phyloP scores from a whole-genome alignment of 2,113 vertebrate genomes.

The Gambusia affinis region DNA sequence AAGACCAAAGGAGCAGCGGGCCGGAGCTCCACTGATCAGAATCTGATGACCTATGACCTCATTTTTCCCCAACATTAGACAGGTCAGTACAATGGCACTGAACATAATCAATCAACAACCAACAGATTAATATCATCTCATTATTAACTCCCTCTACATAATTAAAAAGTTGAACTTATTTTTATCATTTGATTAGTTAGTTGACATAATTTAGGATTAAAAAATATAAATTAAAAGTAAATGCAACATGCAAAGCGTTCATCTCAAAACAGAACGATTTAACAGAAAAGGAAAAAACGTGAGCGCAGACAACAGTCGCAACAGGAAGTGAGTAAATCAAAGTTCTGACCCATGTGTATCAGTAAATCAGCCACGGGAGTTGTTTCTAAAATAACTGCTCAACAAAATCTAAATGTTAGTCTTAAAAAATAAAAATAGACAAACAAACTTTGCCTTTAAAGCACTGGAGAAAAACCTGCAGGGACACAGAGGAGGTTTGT shows the following conservation, averaged over 20 bases:
- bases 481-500: neutral
- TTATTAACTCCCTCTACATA: constrained; percentile 59
- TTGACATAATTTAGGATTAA: constrained; percentile 2
- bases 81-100: constrained; percentile 75
- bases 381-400: constrained; percentile 58
- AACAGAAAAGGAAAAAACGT: constrained; percentile 21
- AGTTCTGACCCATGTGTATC: constrained; percentile 56
- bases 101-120: constrained; percentile 72
- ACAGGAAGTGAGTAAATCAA: constrained; percentile 72
- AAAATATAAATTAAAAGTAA: neutral
- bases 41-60: constrained; percentile 75
- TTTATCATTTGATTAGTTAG: constrained; percentile 49
- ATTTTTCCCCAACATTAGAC: constrained; percentile 78
- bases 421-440: constrained; percentile 44
- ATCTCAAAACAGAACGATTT: constrained; percentile 21
- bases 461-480: constrained; percentile 7
- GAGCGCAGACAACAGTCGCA: constrained; percentile 40
- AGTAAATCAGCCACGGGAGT: constrained; percentile 64
- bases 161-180: constrained; percentile 58
- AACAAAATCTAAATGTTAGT: constrained; percentile 32
- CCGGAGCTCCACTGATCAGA: constrained; percentile 67
- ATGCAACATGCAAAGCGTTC: neutral
- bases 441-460: constrained; percentile 24
- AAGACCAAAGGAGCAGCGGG: constrained; percentile 61
- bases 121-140: constrained; percentile 69